phyloP scores from a whole-genome alignment of 2,797 vertebrate species.

The Silurus aristotelis region DNA sequence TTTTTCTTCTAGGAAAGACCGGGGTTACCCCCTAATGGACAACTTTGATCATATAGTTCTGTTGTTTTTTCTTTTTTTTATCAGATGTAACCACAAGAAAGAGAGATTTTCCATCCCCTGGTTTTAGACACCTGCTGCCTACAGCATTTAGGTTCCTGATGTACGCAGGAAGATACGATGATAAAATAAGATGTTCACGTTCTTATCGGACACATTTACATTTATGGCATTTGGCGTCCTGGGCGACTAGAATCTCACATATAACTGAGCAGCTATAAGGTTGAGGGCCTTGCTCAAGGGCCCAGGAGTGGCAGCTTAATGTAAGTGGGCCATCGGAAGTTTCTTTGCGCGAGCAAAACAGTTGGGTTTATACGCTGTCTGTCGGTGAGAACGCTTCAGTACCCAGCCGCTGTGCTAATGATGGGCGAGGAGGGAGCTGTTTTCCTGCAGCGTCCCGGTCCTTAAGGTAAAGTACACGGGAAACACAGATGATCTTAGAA shows the following conservation, averaged over 20 bases:
- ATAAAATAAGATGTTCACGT: not conserved
- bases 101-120: not conserved
- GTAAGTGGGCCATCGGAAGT: slow-evolving; percentile 32
- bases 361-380: slow-evolving; percentile 38
- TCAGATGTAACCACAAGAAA: no score
- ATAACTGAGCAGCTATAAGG: no score
- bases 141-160: not conserved
- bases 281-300: no score
- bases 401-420: slow-evolving; percentile 51
- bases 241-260: no score
- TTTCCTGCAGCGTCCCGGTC: slow-evolving; percentile 3
- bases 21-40: no score
- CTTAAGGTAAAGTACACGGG: slow-evolving; percentile 19
- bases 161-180: no score
- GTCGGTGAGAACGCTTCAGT: slow-evolving; percentile 39
- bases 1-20: not conserved
- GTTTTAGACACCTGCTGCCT: not conserved
- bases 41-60: not conserved
- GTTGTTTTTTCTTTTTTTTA: not conserved
- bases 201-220: not conserved
- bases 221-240: no score
- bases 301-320: no score
- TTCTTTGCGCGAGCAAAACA: slow-evolving; percentile 5
- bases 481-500: not conserved
- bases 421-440: not conserved